These are phyloP conservation scores for Scomber scombrus DNA, from an alignment of 2,113 vertebrate species.

Conservation along the genomic window DNA sequence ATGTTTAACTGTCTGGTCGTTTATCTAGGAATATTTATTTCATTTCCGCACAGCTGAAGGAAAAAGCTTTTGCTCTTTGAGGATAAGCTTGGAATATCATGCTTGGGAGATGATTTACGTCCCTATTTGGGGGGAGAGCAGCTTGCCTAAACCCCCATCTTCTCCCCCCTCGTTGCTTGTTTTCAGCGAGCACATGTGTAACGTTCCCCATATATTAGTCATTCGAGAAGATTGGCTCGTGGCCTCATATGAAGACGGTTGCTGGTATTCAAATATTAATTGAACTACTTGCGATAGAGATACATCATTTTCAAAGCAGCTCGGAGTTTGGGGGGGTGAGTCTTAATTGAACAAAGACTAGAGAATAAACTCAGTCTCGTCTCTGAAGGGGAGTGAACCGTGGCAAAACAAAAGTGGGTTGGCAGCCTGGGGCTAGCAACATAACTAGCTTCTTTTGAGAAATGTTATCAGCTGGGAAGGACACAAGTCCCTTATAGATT, in stretches of 20 bases:
- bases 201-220: slow-evolving; percentile 68
- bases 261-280: slow-evolving; percentile 78
- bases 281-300: slow-evolving; percentile 61
- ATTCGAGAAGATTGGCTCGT: slow-evolving; percentile 64
- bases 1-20: slow-evolving; percentile 74
- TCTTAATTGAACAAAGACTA: slow-evolving; percentile 82
- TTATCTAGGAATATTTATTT: slow-evolving; percentile 79
- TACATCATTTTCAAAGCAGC: slow-evolving; percentile 53
- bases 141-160: slow-evolving; percentile 46
- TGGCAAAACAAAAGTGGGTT: slow-evolving; percentile 85
- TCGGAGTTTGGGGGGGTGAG: slow-evolving; percentile 41
- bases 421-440: slow-evolving; percentile 31
- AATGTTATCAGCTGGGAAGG: slow-evolving; percentile 24
- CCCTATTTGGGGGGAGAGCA: slow-evolving; percentile 64
- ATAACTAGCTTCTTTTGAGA: slow-evolving; percentile 28
- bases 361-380: slow-evolving; percentile 86
- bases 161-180: slow-evolving; percentile 37
- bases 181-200: slow-evolving; percentile 67
- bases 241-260: slow-evolving; percentile 62
- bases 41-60: slow-evolving; percentile 58
- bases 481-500: slow-evolving; percentile 32
- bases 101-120: slow-evolving; percentile 75
- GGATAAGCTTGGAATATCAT: slow-evolving; percentile 65
- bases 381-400: slow-evolving; percentile 86
- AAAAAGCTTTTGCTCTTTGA: slow-evolving; percentile 65